These are phyloP conservation scores for Pedicia rivosa DNA, from an alignment of 2,888 invertebrate species.

Conservation along the genomic window DNA sequence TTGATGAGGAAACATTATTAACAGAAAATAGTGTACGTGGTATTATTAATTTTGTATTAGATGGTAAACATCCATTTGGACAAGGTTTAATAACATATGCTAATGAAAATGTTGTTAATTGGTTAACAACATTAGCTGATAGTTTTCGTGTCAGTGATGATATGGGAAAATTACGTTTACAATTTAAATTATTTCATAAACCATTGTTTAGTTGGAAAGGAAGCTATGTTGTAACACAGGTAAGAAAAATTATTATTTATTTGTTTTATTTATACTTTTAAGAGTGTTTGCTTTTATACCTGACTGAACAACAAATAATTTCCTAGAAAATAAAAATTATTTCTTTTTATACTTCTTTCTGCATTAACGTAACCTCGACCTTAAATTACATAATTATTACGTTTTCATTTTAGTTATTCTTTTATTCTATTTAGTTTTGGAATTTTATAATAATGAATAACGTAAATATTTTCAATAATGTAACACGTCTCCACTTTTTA, in stretches of 20 bases:
- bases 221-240: constrained; percentile 93
- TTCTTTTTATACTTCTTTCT: too few relatives aligned
- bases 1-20: constrained; percentile 90
- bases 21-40: constrained; percentile 84
- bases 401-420: too few relatives aligned
- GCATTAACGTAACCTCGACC: too few relatives aligned
- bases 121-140: constrained; percentile 92
- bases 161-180: constrained; percentile 89
- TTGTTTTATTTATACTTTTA: too few relatives aligned
- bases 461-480: too few relatives aligned
- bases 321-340: too few relatives aligned
- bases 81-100: constrained; percentile 94
- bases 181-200: constrained; percentile 85
- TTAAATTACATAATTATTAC: too few relatives aligned
- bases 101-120: constrained; percentile 90
- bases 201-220: constrained; percentile 97
- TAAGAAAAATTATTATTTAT: constrained; percentile 31
- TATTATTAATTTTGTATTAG: constrained; percentile 83
- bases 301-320: too few relatives aligned
- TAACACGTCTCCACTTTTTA: too few relatives aligned
- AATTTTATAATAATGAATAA: too few relatives aligned
- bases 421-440: too few relatives aligned
- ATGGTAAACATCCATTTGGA: constrained; percentile 89
- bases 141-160: constrained; percentile 93
- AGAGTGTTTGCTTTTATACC: too few relatives aligned